Percentiles rank a stretch among this genome's conserved stretches.
Evolutionary conservation across 1,140 invertebrate species (phyloP).

Genomic region (Platyscapa corneri): DNA sequence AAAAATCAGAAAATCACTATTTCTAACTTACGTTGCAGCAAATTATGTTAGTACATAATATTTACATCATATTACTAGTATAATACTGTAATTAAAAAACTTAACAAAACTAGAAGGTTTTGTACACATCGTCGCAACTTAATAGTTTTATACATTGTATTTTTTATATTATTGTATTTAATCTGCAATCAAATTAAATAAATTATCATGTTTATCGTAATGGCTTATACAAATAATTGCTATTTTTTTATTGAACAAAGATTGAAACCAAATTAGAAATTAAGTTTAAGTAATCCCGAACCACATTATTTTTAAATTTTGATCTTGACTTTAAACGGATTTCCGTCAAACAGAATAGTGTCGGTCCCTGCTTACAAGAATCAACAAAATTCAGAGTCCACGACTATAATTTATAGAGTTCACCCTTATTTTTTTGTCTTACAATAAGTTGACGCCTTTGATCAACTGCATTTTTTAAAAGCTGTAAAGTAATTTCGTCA

Average conservation of each 20-base stretch:
- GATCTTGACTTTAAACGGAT: neutral
- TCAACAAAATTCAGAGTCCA: neutral
- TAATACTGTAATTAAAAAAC: constrained; percentile 39
- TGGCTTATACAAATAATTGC: constrained; percentile 23
- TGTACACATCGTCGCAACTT: constrained; percentile 31
- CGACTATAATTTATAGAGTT: neutral
- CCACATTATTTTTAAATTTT: neutral
- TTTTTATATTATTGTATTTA: constrained; percentile 51
- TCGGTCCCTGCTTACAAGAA: constrained; percentile 16
- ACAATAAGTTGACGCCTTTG: neutral
- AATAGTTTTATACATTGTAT: constrained; percentile 51
- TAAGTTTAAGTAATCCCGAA: neutral
- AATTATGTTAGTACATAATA: constrained; percentile 33
- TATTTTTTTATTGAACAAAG: constrained; percentile 7
- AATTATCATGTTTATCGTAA: constrained; percentile 29
- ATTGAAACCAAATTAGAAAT: constrained; percentile 2
- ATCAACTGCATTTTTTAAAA: constrained; percentile 25
- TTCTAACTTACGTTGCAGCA: constrained; percentile 22
- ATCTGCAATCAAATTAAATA: constrained; percentile 42
- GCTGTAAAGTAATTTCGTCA: neutral
- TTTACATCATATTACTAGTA: constrained; percentile 30
- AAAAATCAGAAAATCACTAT: constrained; percentile 11
- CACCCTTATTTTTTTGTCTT: neutral
- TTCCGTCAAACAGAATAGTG: neutral
- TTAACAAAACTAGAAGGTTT: constrained; percentile 19